These are phyloP conservation scores for Craterocephalus amniculus DNA, from an alignment of 2,797 vertebrate species.

Conservation along the genomic window DNA sequence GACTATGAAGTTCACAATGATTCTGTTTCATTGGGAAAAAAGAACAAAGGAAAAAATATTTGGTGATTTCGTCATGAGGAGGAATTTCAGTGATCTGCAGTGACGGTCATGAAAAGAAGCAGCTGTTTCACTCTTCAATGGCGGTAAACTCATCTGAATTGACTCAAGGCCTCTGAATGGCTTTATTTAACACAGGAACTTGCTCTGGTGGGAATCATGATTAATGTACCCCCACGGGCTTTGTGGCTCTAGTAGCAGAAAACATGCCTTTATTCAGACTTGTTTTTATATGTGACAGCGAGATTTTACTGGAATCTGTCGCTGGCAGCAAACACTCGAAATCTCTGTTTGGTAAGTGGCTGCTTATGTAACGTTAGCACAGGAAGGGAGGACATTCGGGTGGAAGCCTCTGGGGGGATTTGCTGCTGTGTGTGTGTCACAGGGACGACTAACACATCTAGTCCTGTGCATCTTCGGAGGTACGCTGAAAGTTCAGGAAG, in stretches of 20 bases:
- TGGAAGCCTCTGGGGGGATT: constrained; percentile 8
- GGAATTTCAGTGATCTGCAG: background rate
- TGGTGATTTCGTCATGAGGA: too few relatives aligned
- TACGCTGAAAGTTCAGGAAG: background rate
- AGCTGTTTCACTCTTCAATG: constrained; percentile 7
- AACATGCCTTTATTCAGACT: background rate
- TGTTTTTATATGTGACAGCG: constrained; percentile 29
- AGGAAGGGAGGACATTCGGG: constrained; percentile 31
- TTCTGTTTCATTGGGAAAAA: background rate
- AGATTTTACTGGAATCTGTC: constrained; percentile 39
- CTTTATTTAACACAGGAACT: background rate
- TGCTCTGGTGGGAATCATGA: constrained; percentile 1
- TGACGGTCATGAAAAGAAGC: constrained; percentile 6
- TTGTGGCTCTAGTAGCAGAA: constrained; percentile 19
- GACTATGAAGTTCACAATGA: constrained; percentile 12
- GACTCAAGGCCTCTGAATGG: background rate
- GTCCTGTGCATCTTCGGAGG: background rate
- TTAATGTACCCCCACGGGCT: background rate
- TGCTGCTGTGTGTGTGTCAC: background rate
- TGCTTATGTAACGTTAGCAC: constrained; percentile 38
- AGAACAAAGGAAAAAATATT: background rate
- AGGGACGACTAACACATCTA: background rate
- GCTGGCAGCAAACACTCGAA: constrained; percentile 32
- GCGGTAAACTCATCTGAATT: constrained; percentile 9
- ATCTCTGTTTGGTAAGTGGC: constrained; percentile 12